Evolutionary conservation across 2,888 invertebrate genomes (phyloP), one percentile per base, ranked within the genome.

Genomic region (Dichetophora obliterata): DNA sequence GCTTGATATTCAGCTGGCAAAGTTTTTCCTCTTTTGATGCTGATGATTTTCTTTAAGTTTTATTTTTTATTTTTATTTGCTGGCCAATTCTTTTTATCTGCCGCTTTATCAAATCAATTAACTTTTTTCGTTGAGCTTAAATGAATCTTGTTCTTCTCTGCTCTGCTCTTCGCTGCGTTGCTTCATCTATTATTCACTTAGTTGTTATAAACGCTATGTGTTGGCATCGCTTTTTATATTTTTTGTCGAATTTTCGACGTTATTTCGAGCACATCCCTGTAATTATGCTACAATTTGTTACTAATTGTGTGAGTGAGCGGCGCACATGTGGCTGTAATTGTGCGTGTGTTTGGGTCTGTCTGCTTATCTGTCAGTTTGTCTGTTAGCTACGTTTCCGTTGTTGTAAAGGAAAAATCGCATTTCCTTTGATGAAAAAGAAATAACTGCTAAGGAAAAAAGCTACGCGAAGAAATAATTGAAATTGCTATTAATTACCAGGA

Each of bases 251-350:
- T 27, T 19, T 34, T 27, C n/a, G n/a, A 34, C 34, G 37, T 34
- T 9, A 34, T 65, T 65, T 34, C 27, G 27, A 34, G 63, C 63
- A 27, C 31, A 27, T 34, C 31, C 68, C 68, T 68, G 57, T 71
- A 71, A 57, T 71, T 71, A 71, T 71, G 71, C 57, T 57, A 71
- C 59, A 59, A 71, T 71, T 71, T 71, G 71, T 71, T 69, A 27
- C 61, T 63, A 71, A 71, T 71, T 71, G 63, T 73, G 31, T 63
- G 63, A 22, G 43, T 9, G 50, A 19, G 22, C n/a, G 24, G 24
- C 70, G 19, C 70, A 70, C 54, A 70, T 70, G 54, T 70, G 70
- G 34, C 34, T 31, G 16, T n/a, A 31, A 11, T 16, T 61, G 61
- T 27, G 24, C 27, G 63, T n/a, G 31, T 37, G 34, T 52, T 8